Percentiles rank a stretch among this genome's conserved stretches.
Evolutionary conservation across 2,113 vertebrate genomes (phyloP).

Genomic region (Platichthys stellatus): DNA sequence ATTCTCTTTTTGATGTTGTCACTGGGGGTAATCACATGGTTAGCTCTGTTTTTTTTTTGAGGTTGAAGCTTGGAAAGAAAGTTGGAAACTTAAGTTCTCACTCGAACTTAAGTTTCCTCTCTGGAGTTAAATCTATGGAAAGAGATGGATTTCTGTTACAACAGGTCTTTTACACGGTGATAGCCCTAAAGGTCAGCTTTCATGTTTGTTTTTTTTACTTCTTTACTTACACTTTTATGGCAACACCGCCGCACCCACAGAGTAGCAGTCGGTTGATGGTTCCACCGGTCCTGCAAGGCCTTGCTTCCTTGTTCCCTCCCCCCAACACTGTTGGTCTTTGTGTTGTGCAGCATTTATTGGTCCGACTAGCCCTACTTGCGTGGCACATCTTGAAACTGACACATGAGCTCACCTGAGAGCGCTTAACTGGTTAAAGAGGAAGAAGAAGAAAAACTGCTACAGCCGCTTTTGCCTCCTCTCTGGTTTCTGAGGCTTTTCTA

Average conservation of each 20-base stretch:
- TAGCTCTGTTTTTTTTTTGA: background rate
- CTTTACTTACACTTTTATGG: slow-evolving; percentile 49
- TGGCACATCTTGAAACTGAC: slow-evolving; percentile 83
- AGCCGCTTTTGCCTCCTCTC: background rate
- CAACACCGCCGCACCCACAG: slow-evolving; percentile 76
- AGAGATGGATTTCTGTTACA: background rate
- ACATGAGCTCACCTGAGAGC: slow-evolving; percentile 69
- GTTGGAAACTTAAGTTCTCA: background rate
- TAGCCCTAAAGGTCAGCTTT: slow-evolving; percentile 29
- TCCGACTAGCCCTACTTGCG: slow-evolving; percentile 67
- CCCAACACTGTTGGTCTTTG: slow-evolving; percentile 68
- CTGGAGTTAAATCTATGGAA: slow-evolving; percentile 8
- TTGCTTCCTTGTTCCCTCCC: slow-evolving; percentile 78
- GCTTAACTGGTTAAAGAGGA: background rate
- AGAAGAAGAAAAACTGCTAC: too few relatives aligned
- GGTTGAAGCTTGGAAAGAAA: background rate
- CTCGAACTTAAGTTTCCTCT: background rate
- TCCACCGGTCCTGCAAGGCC: slow-evolving; percentile 80
- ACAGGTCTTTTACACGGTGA: slow-evolving; percentile 17
- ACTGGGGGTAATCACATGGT: background rate
- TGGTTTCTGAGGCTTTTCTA: background rate
- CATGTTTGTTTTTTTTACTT: slow-evolving; percentile 21
- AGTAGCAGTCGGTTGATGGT: slow-evolving; percentile 81
- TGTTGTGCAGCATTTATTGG: slow-evolving; percentile 77
- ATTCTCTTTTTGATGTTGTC: background rate